Evolutionary conservation across 2,113 vertebrate species (phyloP), one percentile per base, ranked within the genome.

Genomic region (Clinocottus analis): DNA sequence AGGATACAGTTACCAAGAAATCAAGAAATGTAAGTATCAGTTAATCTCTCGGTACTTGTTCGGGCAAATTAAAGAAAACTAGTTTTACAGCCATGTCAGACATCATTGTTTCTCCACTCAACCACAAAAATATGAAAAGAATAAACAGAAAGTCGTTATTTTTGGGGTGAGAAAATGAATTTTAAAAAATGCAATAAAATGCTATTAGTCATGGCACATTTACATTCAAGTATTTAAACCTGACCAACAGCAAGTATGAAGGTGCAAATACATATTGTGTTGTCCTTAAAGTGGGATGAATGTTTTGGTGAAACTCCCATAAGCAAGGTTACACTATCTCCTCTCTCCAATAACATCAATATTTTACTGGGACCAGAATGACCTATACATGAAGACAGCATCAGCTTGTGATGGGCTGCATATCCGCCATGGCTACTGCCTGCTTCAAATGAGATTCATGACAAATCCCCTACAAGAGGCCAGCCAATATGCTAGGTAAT

Each of bases 361-460:
- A 7, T 59, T 83, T 73, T 68, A 79, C 49, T 31, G 27, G 77
- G 14, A 61, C 64, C 75, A 23, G 68, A 79, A 71, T 49, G 69
- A 72, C 55, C 72, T 74, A 61, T 84, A 33, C 19, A 63, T 49
- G 43, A 72, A 35, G 72, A 70, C 64, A 70, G 72, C 77, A 41
- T 17, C 58, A 72, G 56, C 72, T 45, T 75, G 75, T 71, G 70
- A 70, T 72, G 72, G 53, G 60, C 47, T 64, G 65, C 73, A 8
- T 69, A 66, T 88, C 85, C 37, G 27, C 77, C 80, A 63, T 25
- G 55, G 74, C 71, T 75, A 3, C 84, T 82, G 70, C 86, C 85
- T 71, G 77, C 83, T 85, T 77, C 85, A 84, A 84, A 89, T 91
- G 81, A 92, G 87, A 91, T 91, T 92, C 87, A 90, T 84, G 85